These are phyloP conservation scores for Axea sp. DNA, from an alignment of 2,888 invertebrate species.

Conservation along the genomic window DNA sequence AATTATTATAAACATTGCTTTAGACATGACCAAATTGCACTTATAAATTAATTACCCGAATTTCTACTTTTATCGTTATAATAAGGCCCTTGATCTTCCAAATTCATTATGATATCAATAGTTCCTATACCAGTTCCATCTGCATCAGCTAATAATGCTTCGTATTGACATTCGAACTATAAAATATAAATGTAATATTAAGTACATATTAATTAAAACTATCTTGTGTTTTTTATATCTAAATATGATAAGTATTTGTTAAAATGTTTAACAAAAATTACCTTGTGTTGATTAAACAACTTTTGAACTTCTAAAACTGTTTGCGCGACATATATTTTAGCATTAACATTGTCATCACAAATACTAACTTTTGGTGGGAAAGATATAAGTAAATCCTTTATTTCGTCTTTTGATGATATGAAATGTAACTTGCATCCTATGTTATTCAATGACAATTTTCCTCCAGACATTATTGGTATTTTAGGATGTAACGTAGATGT, in stretches of 20 bases:
- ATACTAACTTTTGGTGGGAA: constrained; percentile 76
- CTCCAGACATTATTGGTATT: constrained; percentile 63
- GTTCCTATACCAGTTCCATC: constrained; percentile 69
- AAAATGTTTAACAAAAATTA: no score
- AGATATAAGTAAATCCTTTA: constrained; percentile 70
- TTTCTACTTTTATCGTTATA: constrained; percentile 65
- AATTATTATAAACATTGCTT: constrained; percentile 5
- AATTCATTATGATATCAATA: constrained; percentile 68
- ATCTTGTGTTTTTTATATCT: no score
- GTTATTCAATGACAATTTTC: constrained; percentile 70
- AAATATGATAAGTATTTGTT: no score
- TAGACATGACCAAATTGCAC: no score
- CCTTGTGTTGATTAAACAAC: constrained; percentile 70
- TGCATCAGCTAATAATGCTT: constrained; percentile 68
- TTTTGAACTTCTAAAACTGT: constrained; percentile 68
- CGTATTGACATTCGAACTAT: constrained; percentile 69
- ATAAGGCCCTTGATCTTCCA: constrained; percentile 74
- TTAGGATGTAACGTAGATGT: constrained; percentile 69
- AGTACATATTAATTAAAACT: no score
- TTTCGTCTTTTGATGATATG: constrained; percentile 72
- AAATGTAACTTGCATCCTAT: constrained; percentile 75
- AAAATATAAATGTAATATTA: constrained; percentile 52
- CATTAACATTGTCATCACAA: constrained; percentile 65
- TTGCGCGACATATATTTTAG: constrained; percentile 68
- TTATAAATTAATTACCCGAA: constrained; percentile 64